Base-by-base conservation (phyloP, 2,797 vertebrate species). In the Chrosomus eos region DNA sequence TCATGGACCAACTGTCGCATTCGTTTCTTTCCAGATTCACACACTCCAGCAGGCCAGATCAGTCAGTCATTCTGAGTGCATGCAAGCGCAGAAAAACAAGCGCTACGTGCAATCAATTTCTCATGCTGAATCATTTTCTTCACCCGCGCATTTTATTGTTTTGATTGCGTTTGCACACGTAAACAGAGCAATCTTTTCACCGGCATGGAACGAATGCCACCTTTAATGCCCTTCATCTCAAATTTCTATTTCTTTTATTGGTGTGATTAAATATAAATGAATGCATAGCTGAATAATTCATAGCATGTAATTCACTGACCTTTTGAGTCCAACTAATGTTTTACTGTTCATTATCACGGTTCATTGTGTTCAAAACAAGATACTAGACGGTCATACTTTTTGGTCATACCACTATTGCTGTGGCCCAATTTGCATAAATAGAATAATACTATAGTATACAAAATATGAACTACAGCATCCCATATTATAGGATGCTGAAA, bases 1-100 rank as follows among this genome's bases (percentile, higher is more conserved):
- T 85, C 84, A 74, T 73, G 77, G 87, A 80, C 83, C 85, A 89
- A 88, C 88, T 90, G 89, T 89, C 86, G 74, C 85, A 71, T 85
- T 90, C 40, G 58, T 23, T 89, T 83, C 48, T 58, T 81, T 78
- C 77, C 73, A 86, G 84, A 85, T 81, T 66, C 76, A 77, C 79
- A 70, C 73, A 86, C 84, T 76, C 80, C 85, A 88, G 72, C 70
- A 82, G 84, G 55, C 51, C 70, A 31, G 67, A 58, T 76, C 38
- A 26, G 26, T 79, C 81, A 51, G 72, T 28, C 64, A 18, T 72
- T 80, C 68, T 58, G 33, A 40, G 36, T 31, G 28, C 80, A 82
- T 60, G 43, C 40, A 80, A 31, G 68, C 11, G n/a, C 38, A 76
- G 43, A 45, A 84, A 80, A 53, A 48, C 45, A 88, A 68, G 60